Base-by-base conservation (phyloP, 2,113 vertebrate species). In the Hemibagrus wyckioides region DNA sequence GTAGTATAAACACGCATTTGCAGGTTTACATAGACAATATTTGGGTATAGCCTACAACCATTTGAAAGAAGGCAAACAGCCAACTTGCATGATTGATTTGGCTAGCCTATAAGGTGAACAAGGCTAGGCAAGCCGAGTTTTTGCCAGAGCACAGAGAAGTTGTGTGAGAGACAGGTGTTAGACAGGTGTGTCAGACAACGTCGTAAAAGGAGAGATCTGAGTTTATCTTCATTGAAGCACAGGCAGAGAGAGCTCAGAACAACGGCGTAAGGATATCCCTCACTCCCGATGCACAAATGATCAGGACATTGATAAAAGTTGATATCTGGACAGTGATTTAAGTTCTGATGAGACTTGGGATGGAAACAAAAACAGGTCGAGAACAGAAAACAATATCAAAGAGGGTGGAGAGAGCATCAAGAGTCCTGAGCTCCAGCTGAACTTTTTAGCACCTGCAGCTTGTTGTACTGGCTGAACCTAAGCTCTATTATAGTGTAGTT, bases 1-100 rank as follows among this genome's bases (percentile, higher is more conserved):
- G n/a, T 30, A 80, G n/a, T 80, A 54, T 80, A 56, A 80, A 56
- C 76, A 80, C 50, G 36, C 50, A 56, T 56, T 80, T 80, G 44
- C 30, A 56, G 3, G 52, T 81, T 81, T 57, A 81, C 33, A 59
- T 59, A 81, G 79, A 59, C 79, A 81, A 81, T 8, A 80, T 56
- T 52, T 30, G 28, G 76, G n/a, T 17, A 80, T 36, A 80, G 50
- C 52, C 30, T 81, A 81, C 79, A 81, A 56, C 33, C 52, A 54
- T 80, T 56, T 56, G 21, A 39, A 36, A 25, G 33, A 57, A 23
- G 77, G 50, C 50, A 80, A 54, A 10, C 50, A 33, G 48, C 14
- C 44, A 80, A 25, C 2, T 30, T 57, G 21, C 36, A 81, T 39
- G 33, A 81, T 11, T 59, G 10, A 59, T 81, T 59, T 81, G 79